phyloP scores from a whole-genome alignment of 2,113 vertebrate genomes.

The Callionymus lyra region DNA sequence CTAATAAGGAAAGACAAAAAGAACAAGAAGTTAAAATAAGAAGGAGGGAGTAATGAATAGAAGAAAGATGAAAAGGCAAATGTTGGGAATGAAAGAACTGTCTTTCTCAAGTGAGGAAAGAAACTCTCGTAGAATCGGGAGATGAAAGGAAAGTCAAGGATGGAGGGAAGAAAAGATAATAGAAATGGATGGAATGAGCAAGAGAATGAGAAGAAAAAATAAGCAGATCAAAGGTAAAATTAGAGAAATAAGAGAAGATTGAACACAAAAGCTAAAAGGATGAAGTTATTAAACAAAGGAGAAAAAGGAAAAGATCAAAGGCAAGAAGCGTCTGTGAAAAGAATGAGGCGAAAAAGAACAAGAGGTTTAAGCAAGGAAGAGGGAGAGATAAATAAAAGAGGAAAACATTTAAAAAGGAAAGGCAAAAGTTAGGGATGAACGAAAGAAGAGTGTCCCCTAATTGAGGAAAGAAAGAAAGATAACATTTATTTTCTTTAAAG shows the following conservation, averaged over 20 bases:
- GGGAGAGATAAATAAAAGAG: background rate
- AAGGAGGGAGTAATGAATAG: background rate
- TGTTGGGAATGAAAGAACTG: too few relatives aligned
- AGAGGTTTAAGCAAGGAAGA: too few relatives aligned
- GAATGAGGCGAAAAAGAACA: background rate
- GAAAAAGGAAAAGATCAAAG: background rate
- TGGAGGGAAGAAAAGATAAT: background rate
- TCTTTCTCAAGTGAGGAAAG: too few relatives aligned
- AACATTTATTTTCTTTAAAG: too few relatives aligned
- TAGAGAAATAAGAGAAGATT: background rate
- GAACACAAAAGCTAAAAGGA: slow-evolving; percentile 2
- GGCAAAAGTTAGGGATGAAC: too few relatives aligned
- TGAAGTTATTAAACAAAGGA: slow-evolving; percentile 4
- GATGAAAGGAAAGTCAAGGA: too few relatives aligned
- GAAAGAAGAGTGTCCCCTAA: too few relatives aligned
- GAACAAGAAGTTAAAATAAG: background rate
- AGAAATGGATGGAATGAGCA: background rate
- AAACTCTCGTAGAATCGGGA: too few relatives aligned
- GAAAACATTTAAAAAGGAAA: background rate
- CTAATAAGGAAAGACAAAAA: background rate
- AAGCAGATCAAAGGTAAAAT: background rate
- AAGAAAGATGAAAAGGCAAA: too few relatives aligned
- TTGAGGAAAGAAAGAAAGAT: too few relatives aligned
- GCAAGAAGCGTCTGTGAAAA: background rate
- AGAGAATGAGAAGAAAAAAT: background rate